Conservation (phyloP, 2,888 invertebrate genomes). For the Platypus cylindrus region DNA sequence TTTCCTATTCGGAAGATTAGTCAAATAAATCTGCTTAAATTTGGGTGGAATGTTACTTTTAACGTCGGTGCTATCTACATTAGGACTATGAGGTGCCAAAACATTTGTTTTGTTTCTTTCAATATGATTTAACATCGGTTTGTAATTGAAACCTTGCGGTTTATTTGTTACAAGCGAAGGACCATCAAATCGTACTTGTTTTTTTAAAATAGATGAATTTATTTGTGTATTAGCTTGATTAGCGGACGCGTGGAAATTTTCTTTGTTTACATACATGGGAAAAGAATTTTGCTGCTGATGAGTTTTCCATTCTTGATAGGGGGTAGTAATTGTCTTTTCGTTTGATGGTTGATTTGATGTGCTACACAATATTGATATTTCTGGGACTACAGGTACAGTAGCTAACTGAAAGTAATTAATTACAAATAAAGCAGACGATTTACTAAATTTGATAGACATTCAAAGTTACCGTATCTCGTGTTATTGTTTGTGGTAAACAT, state of each 20-base stretch:
- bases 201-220: constrained; percentile 20
- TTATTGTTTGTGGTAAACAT: constrained; percentile 24
- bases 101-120: no score
- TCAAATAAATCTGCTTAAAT: constrained; percentile 33
- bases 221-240: constrained; percentile 6
- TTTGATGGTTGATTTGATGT: constrained; percentile 11
- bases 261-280: constrained; percentile 11
- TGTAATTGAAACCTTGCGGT: constrained; percentile 10
- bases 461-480: constrained; percentile 20
- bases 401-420: constrained; percentile 13
- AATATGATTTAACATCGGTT: constrained; percentile 8
- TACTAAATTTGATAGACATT: constrained; percentile 1
- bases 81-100: background rate
- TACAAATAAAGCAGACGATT: background rate
- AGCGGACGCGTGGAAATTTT: no score
- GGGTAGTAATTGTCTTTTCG: constrained; percentile 15
- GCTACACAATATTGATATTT: constrained; percentile 28
- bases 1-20: constrained; percentile 31
- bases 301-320: constrained; percentile 24
- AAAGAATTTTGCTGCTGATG: constrained; percentile 12
- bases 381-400: constrained; percentile 27
- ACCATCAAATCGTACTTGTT: constrained; percentile 32
- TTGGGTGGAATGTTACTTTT: constrained; percentile 7
- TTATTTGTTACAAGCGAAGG: constrained; percentile 16
- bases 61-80: background rate